Evolutionary conservation across 2,888 invertebrate genomes (phyloP), one percentile per base, ranked within the genome.

Genomic region (Nebria brevicollis): DNA sequence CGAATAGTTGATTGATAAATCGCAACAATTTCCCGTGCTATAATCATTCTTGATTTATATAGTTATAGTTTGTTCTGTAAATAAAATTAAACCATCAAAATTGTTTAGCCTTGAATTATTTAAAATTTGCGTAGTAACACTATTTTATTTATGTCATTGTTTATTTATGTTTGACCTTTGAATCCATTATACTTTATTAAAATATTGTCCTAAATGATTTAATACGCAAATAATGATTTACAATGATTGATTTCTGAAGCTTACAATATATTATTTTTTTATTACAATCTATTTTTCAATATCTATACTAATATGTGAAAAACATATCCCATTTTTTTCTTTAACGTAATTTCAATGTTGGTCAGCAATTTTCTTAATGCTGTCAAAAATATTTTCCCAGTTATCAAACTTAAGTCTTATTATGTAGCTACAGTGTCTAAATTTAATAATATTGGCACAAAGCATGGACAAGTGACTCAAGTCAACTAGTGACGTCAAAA

Each of bases 321-420:
- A 80, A 80, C 80, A 80, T 80, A 80, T 80, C 80, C 75, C 25
- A 75, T 80, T 80, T 78, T 72, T 64, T 80, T 78, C 65, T 64
- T 64, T 41, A n/a, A 78, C 74, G 42, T 78, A 72, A 43, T 73
- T 64, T 73, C 64, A 74, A 80, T 72, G 68, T 34, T 75, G 66
- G 66, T 73, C 79, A 54, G 54, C 13, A 54, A 54, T 54, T 54
- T 54, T 54, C 7, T 54, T 54, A 13, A 54, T 54, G 54, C 54
- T 54, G 54, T 54, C 54, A 54, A 54, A 54, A 54, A 54, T 54
- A 54, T 54, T 54, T 54, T 74, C 65, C 20, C 13, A 41, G 66
- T 79, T 80, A 70, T 73, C 70, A 26, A 72, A 34, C 26, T 25
- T 72, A 75, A 34, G 34, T 34, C 34, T 34, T 80, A 80, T 75